These are phyloP conservation scores for Euborellia annulipes DNA, from an alignment of 1,140 invertebrate species.

Conservation along the genomic window DNA sequence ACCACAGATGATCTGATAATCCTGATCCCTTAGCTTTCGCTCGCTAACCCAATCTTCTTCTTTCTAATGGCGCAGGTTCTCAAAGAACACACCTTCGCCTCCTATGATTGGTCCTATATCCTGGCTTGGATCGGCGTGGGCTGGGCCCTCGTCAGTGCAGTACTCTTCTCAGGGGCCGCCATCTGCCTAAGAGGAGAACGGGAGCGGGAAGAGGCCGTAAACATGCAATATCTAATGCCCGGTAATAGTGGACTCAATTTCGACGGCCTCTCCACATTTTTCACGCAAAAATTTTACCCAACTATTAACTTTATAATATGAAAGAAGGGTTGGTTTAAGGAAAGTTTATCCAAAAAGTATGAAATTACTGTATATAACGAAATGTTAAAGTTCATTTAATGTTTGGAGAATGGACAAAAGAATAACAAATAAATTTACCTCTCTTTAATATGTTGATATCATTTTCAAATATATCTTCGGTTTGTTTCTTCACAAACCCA, in stretches of 20 bases:
- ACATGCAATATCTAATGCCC: slow-evolving; percentile 96
- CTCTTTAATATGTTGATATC: no score
- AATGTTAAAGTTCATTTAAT: no score
- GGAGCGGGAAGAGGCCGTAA: slow-evolving; percentile 83
- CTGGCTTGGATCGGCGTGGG: slow-evolving; percentile 87
- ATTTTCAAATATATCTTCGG: no score
- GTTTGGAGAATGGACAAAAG: no score
- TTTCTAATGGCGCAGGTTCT: no score
- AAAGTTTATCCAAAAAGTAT: no score
- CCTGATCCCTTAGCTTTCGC: no score
- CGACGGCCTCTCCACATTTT: neutral
- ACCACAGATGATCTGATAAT: no score
- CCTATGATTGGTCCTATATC: slow-evolving; percentile 92
- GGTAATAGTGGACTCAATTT: slow-evolving; percentile 38
- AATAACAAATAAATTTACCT: no score
- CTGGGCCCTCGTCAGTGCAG: slow-evolving; percentile 70
- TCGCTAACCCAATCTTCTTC: no score
- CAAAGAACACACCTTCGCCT: slow-evolving; percentile 66
- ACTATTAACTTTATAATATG: neutral
- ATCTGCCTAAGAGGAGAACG: slow-evolving; percentile 82
- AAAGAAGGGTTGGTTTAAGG: neutral
- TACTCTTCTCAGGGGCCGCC: slow-evolving; percentile 80
- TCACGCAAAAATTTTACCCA: neutral
- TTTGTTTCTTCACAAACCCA: no score
- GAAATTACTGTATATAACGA: no score